Percentiles rank a stretch among this genome's conserved stretches.
Evolutionary conservation across 2,797 vertebrate genomes (phyloP).

Genomic region (Mormyrus proboscirostris): DNA sequence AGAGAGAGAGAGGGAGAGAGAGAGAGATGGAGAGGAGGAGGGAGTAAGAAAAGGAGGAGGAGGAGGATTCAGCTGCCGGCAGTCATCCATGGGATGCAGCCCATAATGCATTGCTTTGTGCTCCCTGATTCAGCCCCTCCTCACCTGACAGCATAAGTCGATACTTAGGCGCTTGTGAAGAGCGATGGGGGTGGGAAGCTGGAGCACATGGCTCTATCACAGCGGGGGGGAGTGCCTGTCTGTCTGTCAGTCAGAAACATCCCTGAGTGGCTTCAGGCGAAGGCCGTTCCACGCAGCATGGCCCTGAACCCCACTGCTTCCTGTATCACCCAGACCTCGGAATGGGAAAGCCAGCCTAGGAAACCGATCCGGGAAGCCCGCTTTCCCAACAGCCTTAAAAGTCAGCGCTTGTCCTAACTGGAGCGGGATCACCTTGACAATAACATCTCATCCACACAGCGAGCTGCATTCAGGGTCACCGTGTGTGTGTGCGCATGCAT

Average conservation of each 20-base stretch:
- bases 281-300: neutral
- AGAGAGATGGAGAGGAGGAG: slow-evolving; percentile 33
- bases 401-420: neutral
- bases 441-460: neutral
- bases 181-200: slow-evolving; percentile 19
- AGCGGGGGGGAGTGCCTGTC: slow-evolving; percentile 8
- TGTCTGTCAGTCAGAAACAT: neutral
- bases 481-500: neutral
- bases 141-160: slow-evolving; percentile 42
- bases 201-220: neutral
- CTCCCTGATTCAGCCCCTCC: slow-evolving; percentile 18
- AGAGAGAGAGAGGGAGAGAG: slow-evolving; percentile 19
- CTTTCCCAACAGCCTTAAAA: neutral
- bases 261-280: neutral
- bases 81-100: slow-evolving; percentile 52
- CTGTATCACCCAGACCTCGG: neutral
- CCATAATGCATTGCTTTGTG: slow-evolving; percentile 65
- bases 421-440: neutral
- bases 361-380: neutral
- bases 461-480: neutral
- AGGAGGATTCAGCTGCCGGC: slow-evolving; percentile 49
- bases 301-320: neutral
- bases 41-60: neutral
- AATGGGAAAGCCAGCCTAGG: neutral
- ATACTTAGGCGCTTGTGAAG: slow-evolving; percentile 52